Percentiles rank a stretch among this genome's conserved stretches.
Conservation (phyloP, 2,797 vertebrate genomes). For the Eremophila alpestris region DNA sequence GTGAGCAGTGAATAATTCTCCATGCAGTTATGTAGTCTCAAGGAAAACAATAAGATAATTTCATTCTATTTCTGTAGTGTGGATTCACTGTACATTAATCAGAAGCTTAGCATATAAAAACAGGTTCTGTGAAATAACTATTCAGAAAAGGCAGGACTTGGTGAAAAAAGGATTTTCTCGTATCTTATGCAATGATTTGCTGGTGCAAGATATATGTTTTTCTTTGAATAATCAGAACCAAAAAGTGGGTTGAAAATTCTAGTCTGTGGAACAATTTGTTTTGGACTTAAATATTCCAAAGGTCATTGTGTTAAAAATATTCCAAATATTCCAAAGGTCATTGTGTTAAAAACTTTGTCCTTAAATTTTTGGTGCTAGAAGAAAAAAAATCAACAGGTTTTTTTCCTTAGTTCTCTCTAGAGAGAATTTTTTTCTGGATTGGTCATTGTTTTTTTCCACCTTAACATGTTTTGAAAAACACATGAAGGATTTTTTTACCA, state of each 20-base stretch:
- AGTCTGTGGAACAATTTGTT: neutral
- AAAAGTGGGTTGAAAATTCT: neutral
- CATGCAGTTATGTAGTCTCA: neutral
- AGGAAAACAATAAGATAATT: neutral
- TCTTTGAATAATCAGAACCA: neutral
- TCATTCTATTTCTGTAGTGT: neutral
- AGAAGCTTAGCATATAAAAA: neutral
- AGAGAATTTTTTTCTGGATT: neutral
- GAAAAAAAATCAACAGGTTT: rapidly evolving
- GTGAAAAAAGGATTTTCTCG: neutral
- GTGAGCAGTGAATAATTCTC: neutral
- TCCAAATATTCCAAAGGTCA: neutral
- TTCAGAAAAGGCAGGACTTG: neutral
- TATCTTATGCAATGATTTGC: neutral
- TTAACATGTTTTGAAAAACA: neutral
- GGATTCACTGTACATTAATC: neutral
- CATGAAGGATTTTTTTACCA: neutral
- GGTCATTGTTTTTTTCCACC: neutral
- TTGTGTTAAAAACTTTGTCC: neutral
- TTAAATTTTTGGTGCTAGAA: neutral
- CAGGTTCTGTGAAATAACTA: neutral
- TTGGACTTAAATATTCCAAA: neutral
- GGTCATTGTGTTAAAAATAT: neutral
- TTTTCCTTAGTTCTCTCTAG: neutral
- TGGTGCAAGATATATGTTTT: neutral